These are phyloP conservation scores for Drosophila leonis DNA, from an alignment of 2,888 invertebrate genomes.

Conservation along the genomic window DNA sequence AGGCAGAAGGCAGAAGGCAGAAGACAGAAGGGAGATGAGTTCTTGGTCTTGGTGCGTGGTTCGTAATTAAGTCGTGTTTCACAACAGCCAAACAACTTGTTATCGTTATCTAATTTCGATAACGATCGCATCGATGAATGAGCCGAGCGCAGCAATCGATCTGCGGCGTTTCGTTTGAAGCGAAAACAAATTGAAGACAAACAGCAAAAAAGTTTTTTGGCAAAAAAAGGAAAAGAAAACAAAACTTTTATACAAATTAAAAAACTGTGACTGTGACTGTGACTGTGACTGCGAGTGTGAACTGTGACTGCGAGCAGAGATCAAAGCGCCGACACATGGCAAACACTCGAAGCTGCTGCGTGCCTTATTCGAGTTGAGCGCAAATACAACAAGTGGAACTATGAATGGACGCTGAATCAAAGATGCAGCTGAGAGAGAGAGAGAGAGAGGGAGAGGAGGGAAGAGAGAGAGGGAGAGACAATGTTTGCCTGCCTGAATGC, in stretches of 20 bases:
- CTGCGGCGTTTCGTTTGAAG: conserved; percentile 52
- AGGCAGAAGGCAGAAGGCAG: neutral
- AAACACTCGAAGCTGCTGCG: conserved; percentile 72
- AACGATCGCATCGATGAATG: conserved; percentile 47
- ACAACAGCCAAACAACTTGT: conserved; percentile 83
- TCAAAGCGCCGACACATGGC: conserved; percentile 76
- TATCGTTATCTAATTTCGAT: conserved; percentile 82
- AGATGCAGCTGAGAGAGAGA: conserved; percentile 6
- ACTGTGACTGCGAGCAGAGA: conserved; percentile 25
- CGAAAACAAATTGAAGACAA: conserved; percentile 2
- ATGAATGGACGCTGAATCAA: conserved; percentile 72
- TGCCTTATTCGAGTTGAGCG: conserved; percentile 77
- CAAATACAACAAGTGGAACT: conserved; percentile 71
- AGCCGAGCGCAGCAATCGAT: conserved; percentile 49
- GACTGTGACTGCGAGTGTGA: conserved; percentile 4
- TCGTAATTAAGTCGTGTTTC: conserved; percentile 85
- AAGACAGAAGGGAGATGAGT: conserved; percentile 1
- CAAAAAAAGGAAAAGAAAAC: conserved; percentile 18
- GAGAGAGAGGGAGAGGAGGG: neutral
- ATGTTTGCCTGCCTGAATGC: conserved; percentile 77
- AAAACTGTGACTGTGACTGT: conserved; percentile 6
- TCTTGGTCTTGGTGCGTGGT: conserved; percentile 13
- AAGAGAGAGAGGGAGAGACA: conserved; percentile 23
- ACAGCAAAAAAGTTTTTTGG: conserved; percentile 28
- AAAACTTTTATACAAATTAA: conserved; percentile 73